Evolutionary conservation across 1,140 invertebrate species (phyloP), one percentile per base, ranked within the genome.

Genomic region (Psilanteris sp.): DNA sequence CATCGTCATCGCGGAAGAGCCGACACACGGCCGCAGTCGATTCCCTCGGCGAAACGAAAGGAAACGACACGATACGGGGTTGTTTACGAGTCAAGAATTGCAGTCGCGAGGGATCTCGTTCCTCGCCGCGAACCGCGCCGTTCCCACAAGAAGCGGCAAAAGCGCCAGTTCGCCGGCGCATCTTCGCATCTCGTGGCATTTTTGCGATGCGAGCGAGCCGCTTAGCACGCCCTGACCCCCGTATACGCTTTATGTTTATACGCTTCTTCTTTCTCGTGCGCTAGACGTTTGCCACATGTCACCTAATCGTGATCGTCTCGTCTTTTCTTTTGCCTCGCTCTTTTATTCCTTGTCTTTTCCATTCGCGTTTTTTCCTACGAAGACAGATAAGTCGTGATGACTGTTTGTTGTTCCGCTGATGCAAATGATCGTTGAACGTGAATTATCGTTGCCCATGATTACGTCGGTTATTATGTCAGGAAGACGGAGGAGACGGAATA

Each of bases 71-170:
- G 72, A 68, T 75, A 68, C 61, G 44, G 50, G 55, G 44, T 80
- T 74, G 66, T 77, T 81, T 77, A 80, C 59, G 73, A 79, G 62
- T 59, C 68, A 32, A 73, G 79, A 66, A 74, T 79, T 70, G 67
- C 32, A 64, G 57, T 78, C 68, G 67, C 66, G 43, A 72, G 52
- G 67, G 50, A 72, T 72, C 44, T 61, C 50, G 55, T 11, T 68
- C 10, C 57, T 50, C 15, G 75, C 10, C 36, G 34, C 52, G 15
- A 5, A 55, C 29, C 34, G 52, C 34, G 52, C 37, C 74, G 72
- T 77, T 80, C 70, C 72, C 79, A 77, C 77, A 80, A 72, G 62
- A 68, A 52, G 57, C 59, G 54, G 43, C 46, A 50, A 32, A 64
- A 52, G 70, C 62, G 41, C 48, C 57, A 55, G 59, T 44, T 57